Percentiles rank a stretch among this genome's conserved stretches.
phyloP scores from a whole-genome alignment of 2,797 vertebrate species.

The Babyrousa celebensis region DNA sequence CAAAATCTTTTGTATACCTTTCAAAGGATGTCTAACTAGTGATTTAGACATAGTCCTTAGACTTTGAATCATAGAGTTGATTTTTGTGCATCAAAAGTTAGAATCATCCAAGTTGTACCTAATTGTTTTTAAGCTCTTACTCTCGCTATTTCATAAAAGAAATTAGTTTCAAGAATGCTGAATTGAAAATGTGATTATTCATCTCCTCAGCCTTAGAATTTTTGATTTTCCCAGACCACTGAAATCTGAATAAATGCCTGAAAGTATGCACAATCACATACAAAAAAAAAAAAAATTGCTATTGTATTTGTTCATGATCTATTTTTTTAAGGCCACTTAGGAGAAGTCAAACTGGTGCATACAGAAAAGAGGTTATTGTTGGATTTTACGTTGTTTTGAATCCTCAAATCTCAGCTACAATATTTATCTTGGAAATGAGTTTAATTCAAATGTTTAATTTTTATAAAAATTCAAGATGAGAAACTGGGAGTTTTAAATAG shows the following conservation, averaged over 20 bases:
- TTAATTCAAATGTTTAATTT: background rate
- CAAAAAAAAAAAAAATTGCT: constrained; percentile 1
- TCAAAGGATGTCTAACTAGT: background rate
- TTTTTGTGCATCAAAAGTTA: background rate
- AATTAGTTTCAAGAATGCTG: constrained; percentile 54
- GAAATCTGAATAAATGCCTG: background rate
- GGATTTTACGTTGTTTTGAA: constrained; percentile 8
- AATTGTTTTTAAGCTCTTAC: constrained; percentile 15
- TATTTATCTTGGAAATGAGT: background rate
- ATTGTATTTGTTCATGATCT: background rate
- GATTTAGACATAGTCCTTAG: background rate
- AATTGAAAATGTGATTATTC: constrained; percentile 43
- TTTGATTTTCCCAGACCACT: constrained; percentile 39
- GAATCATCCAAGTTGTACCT: background rate
- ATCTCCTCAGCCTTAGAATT: background rate
- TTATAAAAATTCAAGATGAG: constrained; percentile 31
- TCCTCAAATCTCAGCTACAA: background rate
- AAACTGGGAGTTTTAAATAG: background rate
- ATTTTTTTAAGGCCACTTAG: background rate
- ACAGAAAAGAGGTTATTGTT: background rate
- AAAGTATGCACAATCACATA: background rate
- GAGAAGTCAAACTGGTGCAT: background rate
- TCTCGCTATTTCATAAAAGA: constrained; percentile 59
- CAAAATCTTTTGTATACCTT: background rate
- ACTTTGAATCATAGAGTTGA: background rate